phyloP scores from a whole-genome alignment of 1,140 invertebrate species.

The Chironomus tepperi region DNA sequence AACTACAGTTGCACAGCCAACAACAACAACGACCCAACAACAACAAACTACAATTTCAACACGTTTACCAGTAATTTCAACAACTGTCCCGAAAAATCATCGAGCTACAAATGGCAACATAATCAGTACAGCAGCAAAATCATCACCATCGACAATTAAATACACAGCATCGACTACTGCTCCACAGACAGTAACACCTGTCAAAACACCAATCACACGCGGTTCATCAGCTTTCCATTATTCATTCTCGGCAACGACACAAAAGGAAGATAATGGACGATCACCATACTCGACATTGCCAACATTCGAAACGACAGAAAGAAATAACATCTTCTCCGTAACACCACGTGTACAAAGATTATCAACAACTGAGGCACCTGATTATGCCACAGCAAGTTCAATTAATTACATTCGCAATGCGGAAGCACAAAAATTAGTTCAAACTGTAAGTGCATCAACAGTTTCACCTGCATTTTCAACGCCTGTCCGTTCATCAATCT shows the following conservation, averaged over 20 bases:
- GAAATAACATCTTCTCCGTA: constrained; percentile 26
- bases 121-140: constrained; percentile 28
- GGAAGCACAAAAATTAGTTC: constrained; percentile 28
- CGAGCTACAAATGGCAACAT: constrained; percentile 25
- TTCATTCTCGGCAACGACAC: constrained; percentile 27
- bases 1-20: constrained; percentile 32
- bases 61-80: constrained; percentile 26
- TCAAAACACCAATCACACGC: constrained; percentile 28
- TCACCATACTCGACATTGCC: constrained; percentile 32
- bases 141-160: constrained; percentile 35
- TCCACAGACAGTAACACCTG: neutral
- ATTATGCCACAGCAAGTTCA: neutral
- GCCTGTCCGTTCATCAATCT: constrained; percentile 34
- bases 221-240: constrained; percentile 25
- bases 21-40: constrained; percentile 34
- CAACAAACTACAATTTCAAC: constrained; percentile 26
- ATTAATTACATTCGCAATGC: constrained; percentile 31
- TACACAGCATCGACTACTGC: constrained; percentile 28
- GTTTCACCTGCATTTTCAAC: constrained; percentile 28
- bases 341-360: constrained; percentile 27
- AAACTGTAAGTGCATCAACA: constrained; percentile 31
- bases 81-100: constrained; percentile 23
- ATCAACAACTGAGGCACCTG: neutral
- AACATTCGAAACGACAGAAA: constrained; percentile 26
- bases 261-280: constrained; percentile 25